A percentile compares a stretch with the other conserved stretches of the same genome.
These are phyloP conservation scores for Aquatica leii DNA, from an alignment of 2,888 invertebrate species.

Conservation along the genomic window DNA sequence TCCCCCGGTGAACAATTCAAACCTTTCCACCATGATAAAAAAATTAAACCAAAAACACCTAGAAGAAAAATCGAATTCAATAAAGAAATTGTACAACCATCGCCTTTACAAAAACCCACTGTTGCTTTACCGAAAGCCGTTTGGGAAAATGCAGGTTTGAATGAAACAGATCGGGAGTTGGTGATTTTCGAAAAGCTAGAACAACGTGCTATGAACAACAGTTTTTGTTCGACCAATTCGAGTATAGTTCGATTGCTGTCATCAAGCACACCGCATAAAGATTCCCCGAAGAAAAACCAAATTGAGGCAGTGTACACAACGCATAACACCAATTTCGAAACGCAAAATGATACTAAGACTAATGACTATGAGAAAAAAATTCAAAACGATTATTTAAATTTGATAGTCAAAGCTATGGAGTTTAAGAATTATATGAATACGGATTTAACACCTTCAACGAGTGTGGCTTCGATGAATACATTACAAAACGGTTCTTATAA, in stretches of 20 bases:
- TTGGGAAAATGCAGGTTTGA: slow-evolving; percentile 44
- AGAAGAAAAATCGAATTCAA: too few relatives aligned
- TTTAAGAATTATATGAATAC: slow-evolving; percentile 19
- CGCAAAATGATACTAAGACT: too few relatives aligned
- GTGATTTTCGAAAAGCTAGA: slow-evolving; percentile 82
- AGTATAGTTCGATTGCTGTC: slow-evolving; percentile 54
- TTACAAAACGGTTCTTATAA: slow-evolving; percentile 13
- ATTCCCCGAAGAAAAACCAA: neutral
- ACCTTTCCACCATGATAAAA: too few relatives aligned
- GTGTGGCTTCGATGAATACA: slow-evolving; percentile 34
- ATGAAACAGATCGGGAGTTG: slow-evolving; percentile 66
- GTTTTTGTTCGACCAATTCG: slow-evolving; percentile 58
- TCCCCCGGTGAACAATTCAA: slow-evolving; percentile 56
- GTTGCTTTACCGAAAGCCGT: slow-evolving; percentile 51
- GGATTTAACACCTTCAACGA: slow-evolving; percentile 10
- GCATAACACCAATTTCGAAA: too few relatives aligned
- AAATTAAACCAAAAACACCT: too few relatives aligned
- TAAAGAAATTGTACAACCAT: too few relatives aligned
- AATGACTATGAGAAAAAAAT: slow-evolving; percentile 18
- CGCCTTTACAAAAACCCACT: slow-evolving; percentile 42
- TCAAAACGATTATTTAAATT: slow-evolving; percentile 21
- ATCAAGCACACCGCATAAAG: slow-evolving; percentile 28
- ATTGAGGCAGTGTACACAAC: too few relatives aligned
- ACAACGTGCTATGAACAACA: slow-evolving; percentile 74
- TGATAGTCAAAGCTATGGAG: slow-evolving; percentile 25